Evolutionary conservation across 2,888 invertebrate genomes (phyloP).

Genomic region (Arrhopalites spinosus): DNA sequence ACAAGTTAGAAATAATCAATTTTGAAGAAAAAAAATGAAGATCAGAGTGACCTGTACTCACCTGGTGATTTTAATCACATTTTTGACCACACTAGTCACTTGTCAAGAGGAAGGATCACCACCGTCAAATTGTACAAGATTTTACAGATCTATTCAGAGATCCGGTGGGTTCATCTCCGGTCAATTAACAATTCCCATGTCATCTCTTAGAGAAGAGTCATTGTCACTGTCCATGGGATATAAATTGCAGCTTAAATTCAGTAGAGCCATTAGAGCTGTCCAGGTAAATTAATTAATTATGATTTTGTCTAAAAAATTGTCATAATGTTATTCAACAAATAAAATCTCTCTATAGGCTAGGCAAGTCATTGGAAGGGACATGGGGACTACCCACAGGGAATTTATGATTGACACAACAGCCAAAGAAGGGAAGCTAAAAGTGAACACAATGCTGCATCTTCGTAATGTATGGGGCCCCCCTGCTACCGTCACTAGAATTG

Average conservation of each 20-base stretch:
- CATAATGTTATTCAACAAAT: no score
- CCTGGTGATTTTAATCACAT: no score
- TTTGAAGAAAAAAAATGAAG: no score
- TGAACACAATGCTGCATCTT: slow-evolving; percentile 45
- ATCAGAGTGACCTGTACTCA: no score
- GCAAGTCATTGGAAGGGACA: slow-evolving; percentile 40
- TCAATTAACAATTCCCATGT: slow-evolving; percentile 45
- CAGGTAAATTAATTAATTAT: slow-evolving; percentile 31
- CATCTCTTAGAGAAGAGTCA: background rate
- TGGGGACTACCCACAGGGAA: slow-evolving; percentile 41
- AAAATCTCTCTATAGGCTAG: slow-evolving; percentile 38
- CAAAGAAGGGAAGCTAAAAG: slow-evolving; percentile 41
- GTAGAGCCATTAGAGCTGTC: slow-evolving; percentile 41
- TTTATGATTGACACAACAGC: slow-evolving; percentile 47
- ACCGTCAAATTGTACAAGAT: background rate
- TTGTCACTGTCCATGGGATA: slow-evolving; percentile 43
- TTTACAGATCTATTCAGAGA: slow-evolving; percentile 38
- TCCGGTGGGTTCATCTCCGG: slow-evolving; percentile 39
- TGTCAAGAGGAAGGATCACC: background rate
- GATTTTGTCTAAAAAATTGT: no score
- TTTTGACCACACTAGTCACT: background rate
- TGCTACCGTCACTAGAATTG: slow-evolving; percentile 43
- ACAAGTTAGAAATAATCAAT: no score
- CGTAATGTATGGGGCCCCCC: slow-evolving; percentile 27
- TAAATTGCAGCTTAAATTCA: slow-evolving; percentile 42